These are phyloP conservation scores for Esperia sulphurella DNA, from an alignment of 2,888 invertebrate species.

Conservation along the genomic window DNA sequence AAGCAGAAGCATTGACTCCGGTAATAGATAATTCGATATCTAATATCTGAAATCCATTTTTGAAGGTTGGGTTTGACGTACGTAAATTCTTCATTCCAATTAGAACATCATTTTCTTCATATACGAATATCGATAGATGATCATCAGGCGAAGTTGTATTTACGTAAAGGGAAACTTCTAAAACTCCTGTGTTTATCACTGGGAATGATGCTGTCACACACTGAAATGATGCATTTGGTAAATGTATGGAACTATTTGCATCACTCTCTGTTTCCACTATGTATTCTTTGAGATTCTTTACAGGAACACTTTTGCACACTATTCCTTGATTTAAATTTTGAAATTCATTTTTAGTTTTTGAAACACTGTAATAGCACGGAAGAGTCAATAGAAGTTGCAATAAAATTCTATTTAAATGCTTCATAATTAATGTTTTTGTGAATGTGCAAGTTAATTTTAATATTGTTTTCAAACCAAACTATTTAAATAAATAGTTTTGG, in stretches of 20 bases:
- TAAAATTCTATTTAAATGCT: not conserved
- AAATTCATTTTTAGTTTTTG: too few species aligned
- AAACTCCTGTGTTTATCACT: not conserved
- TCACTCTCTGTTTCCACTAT: not conserved
- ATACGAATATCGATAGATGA: conserved; percentile 20
- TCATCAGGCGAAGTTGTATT: not conserved
- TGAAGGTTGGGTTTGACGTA: conserved; percentile 6
- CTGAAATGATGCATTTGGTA: not conserved
- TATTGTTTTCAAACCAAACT: too few species aligned
- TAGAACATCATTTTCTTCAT: conserved; percentile 14
- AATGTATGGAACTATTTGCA: not conserved
- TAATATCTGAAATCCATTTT: conserved; percentile 14
- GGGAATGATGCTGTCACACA: not conserved
- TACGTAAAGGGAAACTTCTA: not conserved
- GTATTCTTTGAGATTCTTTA: not conserved
- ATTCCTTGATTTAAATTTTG: not conserved
- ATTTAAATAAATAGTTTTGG: too few species aligned
- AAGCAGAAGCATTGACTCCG: not conserved
- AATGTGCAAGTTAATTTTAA: too few species aligned
- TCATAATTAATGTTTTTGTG: too few species aligned
- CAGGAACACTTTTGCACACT: not conserved
- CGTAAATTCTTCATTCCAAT: conserved; percentile 11
- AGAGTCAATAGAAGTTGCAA: not conserved
- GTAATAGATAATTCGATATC: conserved; percentile 6
- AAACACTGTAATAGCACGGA: not conserved